Percentiles rank a stretch among this genome's conserved stretches.
Conservation (phyloP, 1,140 invertebrate genomes). For the Drosophila sp. region DNA sequence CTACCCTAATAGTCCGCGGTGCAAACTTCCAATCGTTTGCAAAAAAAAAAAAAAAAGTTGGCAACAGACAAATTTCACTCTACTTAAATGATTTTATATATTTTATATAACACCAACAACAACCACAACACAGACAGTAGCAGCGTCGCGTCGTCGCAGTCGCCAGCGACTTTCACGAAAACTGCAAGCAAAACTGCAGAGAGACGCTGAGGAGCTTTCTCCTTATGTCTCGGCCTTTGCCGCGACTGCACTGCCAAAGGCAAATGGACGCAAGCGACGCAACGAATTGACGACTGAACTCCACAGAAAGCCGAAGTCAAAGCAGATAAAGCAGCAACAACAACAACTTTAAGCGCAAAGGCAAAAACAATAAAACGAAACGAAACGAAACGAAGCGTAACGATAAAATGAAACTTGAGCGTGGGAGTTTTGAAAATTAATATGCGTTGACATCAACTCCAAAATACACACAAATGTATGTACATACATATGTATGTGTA, state of each 20-base stretch:
- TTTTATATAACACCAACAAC: conserved; percentile 73
- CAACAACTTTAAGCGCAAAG: conserved; percentile 14
- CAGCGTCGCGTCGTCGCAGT: conserved; percentile 7
- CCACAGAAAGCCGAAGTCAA: conserved; percentile 44
- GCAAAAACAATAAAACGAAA: conserved; percentile 55
- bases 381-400: conserved; percentile 43
- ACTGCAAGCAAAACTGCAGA: conserved; percentile 77
- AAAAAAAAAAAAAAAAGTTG: conserved; percentile 25
- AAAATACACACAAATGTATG: conserved; percentile 12
- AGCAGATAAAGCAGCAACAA: conserved; percentile 45
- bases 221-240: conserved; percentile 56
- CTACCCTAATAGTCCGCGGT: conserved; percentile 22
- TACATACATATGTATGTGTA: neutral
- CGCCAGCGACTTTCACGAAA: conserved; percentile 75
- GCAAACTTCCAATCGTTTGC: conserved; percentile 36
- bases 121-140: conserved; percentile 40
- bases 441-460: conserved; percentile 71
- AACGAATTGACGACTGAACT: conserved; percentile 49
- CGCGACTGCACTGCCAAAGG: conserved; percentile 53
- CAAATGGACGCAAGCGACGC: conserved; percentile 63
- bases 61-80: conserved; percentile 72
- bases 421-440: conserved; percentile 81
- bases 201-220: conserved; percentile 66
- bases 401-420: conserved; percentile 69
- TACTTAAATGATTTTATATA: conserved; percentile 78